Percentiles rank a stretch among this genome's conserved stretches.
Evolutionary conservation across 2,888 invertebrate species (phyloP).

Genomic region (Drosophila picticornis): DNA sequence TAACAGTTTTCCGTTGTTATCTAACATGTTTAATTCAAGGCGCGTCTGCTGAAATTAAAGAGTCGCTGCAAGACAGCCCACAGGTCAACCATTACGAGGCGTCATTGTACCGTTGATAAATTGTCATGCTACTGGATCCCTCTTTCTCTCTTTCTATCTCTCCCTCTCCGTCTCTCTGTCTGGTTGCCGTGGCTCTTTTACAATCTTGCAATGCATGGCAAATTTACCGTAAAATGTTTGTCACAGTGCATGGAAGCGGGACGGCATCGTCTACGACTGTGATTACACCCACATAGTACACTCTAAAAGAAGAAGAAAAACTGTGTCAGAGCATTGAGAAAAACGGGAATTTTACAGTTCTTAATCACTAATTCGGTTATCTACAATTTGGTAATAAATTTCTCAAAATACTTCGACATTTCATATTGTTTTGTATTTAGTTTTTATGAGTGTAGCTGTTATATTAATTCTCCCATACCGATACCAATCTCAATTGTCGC

Average conservation of each 20-base stretch:
- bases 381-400: not conserved
- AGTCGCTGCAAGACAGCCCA: conserved; percentile 26
- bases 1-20: conserved; percentile 58
- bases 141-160: not conserved
- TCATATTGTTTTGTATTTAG: not conserved
- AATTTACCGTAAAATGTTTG: conserved; percentile 79
- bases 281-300: conserved; percentile 51
- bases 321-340: not conserved
- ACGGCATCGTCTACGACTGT: conserved; percentile 57
- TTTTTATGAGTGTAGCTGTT: not conserved
- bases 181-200: not conserved
- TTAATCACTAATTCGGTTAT: not conserved
- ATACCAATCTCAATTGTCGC: conserved; percentile 7
- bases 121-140: conserved; percentile 42
- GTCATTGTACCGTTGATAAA: conserved; percentile 57
- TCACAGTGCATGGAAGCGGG: conserved; percentile 64
- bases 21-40: conserved; percentile 81
- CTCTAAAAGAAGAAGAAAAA: not conserved
- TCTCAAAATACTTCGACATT: not conserved
- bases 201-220: conserved; percentile 54
- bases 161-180: not conserved
- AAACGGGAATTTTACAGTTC: not conserved
- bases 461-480: conserved; percentile 2
- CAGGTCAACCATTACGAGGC: conserved; percentile 68
- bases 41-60: conserved; percentile 74